Evolutionary conservation across 2,888 invertebrate genomes (phyloP), one percentile per base, ranked within the genome.

Genomic region (Xestia xanthographa): DNA sequence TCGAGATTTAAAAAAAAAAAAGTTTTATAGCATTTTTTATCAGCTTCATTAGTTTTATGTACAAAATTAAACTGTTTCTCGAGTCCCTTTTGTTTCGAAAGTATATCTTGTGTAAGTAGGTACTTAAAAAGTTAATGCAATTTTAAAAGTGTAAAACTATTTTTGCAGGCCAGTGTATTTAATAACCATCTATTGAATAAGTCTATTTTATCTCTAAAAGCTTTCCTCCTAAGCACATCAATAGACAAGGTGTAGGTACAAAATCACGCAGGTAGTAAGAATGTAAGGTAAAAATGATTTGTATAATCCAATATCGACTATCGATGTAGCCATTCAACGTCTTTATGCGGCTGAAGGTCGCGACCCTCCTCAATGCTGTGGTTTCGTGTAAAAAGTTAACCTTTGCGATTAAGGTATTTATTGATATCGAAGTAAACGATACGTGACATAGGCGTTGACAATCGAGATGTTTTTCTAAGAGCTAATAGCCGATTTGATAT

Each of bases 331-430:
- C 41, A 69, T 77, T 83, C 73, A 43, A 68, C 60, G 66, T 66
- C 70, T 77, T 76, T 80, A 74, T 79, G 69, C 45, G 66, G 38
- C 26, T 50, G 66, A 79, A 77, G 83, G 83, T 79, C 75, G 48
- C 74, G 62, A 85, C 86, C 86, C 80, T 80, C 48, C 74, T 87
- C 86, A 86, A 74, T 75, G 72, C 75, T 70, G 75, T 69, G 53
- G 66, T 66, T 58, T 79, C 71, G 65, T 67, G 68, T 73, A 66
- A 83, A 74, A 85, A 75, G 58, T 63, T 75, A 70, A 74, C 73
- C 76, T 85, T 85, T 65, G 65, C 63, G 66, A 80, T 82, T 75
- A 75, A 45, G 72, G 66, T 65, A 67, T 66, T 70, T 83, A 74
- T 78, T 74, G 66, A 73, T 75, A 69, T 69, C 29, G 26, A 72